Percentiles rank a stretch among this genome's conserved stretches.
Conservation (phyloP, 2,797 vertebrate genomes). For the Molossus alvarezi region DNA sequence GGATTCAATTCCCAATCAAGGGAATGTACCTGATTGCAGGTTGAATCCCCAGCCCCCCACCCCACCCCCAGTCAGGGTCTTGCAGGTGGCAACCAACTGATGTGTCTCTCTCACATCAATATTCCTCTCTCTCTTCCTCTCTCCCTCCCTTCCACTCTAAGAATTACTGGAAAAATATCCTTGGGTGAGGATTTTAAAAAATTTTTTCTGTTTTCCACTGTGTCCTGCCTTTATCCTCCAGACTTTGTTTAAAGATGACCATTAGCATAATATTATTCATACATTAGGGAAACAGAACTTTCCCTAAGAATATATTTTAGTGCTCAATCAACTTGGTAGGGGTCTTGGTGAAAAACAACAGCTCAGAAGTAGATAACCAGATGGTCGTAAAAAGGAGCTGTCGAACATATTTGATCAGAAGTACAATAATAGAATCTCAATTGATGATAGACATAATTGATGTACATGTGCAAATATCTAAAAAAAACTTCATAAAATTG, state of each 20-base stretch:
- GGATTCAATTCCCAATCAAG: too few relatives aligned
- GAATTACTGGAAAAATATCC: too few relatives aligned
- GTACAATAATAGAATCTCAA: not conserved
- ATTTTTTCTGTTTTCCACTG: not conserved
- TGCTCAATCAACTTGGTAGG: not conserved
- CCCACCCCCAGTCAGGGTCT: too few relatives aligned
- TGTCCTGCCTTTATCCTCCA: not conserved
- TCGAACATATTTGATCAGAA: not conserved
- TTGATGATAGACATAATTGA: not conserved
- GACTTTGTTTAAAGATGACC: conserved; percentile 10
- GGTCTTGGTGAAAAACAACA: not conserved
- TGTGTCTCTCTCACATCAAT: too few relatives aligned
- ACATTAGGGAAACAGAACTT: not conserved
- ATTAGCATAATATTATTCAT: not conserved
- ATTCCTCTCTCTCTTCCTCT: too few relatives aligned
- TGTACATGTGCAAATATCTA: not conserved
- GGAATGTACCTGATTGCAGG: too few relatives aligned
- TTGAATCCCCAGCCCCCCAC: too few relatives aligned
- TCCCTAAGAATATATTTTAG: not conserved
- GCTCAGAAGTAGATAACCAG: not conserved
- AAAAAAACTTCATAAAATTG: not conserved
- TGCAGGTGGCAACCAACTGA: too few relatives aligned
- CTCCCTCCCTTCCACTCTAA: too few relatives aligned
- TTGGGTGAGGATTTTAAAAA: not conserved
- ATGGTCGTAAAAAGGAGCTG: not conserved